Evolutionary conservation across 2,113 vertebrate genomes (phyloP), one percentile per base, ranked within the genome.

Genomic region (Hippocampus abdominalis): DNA sequence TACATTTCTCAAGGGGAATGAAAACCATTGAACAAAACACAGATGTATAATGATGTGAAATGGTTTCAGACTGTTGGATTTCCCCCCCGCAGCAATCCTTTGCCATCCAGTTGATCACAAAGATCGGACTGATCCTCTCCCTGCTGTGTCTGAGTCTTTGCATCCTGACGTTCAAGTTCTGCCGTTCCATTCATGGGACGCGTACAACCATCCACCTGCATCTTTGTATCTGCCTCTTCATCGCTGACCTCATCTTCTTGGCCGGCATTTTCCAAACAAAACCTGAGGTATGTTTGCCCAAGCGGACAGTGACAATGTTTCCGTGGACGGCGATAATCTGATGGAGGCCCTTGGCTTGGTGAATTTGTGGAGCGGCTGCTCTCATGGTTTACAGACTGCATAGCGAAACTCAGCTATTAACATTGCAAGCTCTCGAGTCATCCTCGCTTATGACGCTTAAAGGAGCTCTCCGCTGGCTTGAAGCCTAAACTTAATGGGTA

Each of bases 201-300:
- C 94, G 94, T n/a, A 96, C 92, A 84, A 95, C 93, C 53, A 92
- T 96, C 85, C 95, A 96, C 85, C 90, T 94, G 21, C 93, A 96
- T 75, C 91, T 95, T 36, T 95, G 94, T 48, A 18, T 95, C 76
- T 93, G 92, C 76, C 94, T 96, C 78, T 94, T 95, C 68, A 48
- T 93, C 18, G 95, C 92, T 9, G 87, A 95, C 61, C 73, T 92
- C 67, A 29, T 95, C 85, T 96, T 96, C 84, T 89, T 96, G 77
- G 79, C 81, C 0, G 93, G 94, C 53, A 86, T 93, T n/a, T 88
- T 89, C 53, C 87, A 87, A 2, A 80, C 86, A 6, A 8, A 79
- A 72, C 84, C 85, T 8, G 73, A 73, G 88, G 88, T 90, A 77
- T 2, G 79, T 68, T 36, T 2, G 48, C 76, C 9, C 0, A 75